Evolutionary conservation across 2,888 invertebrate genomes (phyloP).

Genomic region (Megamerina dolium): DNA sequence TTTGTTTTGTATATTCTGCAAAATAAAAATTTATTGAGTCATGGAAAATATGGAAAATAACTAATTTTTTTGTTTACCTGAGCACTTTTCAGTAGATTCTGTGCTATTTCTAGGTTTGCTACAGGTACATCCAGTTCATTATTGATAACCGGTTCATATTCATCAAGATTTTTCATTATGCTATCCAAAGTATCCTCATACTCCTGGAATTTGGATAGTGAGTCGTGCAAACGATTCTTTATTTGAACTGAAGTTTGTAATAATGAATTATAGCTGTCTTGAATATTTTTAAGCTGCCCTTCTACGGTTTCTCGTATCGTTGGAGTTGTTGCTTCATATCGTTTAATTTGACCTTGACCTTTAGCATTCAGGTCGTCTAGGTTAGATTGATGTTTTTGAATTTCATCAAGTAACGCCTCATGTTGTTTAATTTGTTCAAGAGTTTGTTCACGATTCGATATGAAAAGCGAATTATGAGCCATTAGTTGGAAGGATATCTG

Average conservation of each 20-base stretch:
- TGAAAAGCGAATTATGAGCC: constrained; percentile 92
- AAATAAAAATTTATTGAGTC: no score
- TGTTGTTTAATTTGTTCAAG: constrained; percentile 88
- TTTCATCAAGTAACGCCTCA: constrained; percentile 66
- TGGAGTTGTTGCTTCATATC: constrained; percentile 68
- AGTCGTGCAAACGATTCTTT: constrained; percentile 78
- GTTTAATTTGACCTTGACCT: constrained; percentile 76
- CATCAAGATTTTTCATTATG: constrained; percentile 74
- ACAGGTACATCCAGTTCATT: constrained; percentile 70
- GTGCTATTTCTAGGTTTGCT: constrained; percentile 67
- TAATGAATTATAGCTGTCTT: constrained; percentile 87
- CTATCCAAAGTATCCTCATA: constrained; percentile 86
- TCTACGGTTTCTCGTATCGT: constrained; percentile 72
- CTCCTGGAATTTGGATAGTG: constrained; percentile 85
- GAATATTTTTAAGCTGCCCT: constrained; percentile 81
- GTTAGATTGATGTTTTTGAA: constrained; percentile 74
- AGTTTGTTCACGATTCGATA: constrained; percentile 85
- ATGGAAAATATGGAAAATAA: no score
- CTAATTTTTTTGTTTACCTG: constrained; percentile 50
- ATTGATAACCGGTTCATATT: constrained; percentile 69
- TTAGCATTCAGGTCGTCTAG: constrained; percentile 77
- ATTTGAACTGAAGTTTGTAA: constrained; percentile 87
- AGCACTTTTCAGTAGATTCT: constrained; percentile 66
- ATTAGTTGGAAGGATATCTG: constrained; percentile 93
- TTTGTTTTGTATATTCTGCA: constrained; percentile 67